A percentile compares a stretch with the other conserved stretches of the same genome.
These are phyloP conservation scores for Cranoglanis bouderius DNA, from an alignment of 2,113 vertebrate species.

Conservation along the genomic window DNA sequence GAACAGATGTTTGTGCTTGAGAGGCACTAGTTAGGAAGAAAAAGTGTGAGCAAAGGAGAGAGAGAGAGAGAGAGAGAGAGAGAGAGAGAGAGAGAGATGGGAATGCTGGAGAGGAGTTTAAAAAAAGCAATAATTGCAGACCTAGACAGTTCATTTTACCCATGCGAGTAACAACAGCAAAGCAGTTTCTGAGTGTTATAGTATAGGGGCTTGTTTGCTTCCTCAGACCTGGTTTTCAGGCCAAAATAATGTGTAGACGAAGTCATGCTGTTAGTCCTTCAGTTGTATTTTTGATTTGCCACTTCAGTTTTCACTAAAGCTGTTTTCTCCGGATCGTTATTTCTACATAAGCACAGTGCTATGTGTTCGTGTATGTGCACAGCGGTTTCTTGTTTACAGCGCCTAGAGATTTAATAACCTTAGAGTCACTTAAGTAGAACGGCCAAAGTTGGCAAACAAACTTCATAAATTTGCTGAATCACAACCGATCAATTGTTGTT, in stretches of 20 bases:
- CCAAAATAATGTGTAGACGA: slow-evolving; percentile 25
- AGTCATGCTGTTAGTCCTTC: slow-evolving; percentile 18
- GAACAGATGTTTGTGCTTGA: slow-evolving; percentile 48
- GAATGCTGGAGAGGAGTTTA: background rate
- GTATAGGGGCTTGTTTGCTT: slow-evolving; percentile 30
- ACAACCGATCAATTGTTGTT: slow-evolving; percentile 70
- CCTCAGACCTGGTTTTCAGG: slow-evolving; percentile 37
- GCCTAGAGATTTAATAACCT: slow-evolving; percentile 29
- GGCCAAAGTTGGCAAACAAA: slow-evolving; percentile 61
- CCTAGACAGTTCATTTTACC: slow-evolving; percentile 45
- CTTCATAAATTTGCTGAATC: slow-evolving; percentile 65
- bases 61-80: slow-evolving; percentile 18
- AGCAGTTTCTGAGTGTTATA: slow-evolving; percentile 39
- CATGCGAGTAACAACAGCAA: slow-evolving; percentile 36
- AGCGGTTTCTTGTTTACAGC: slow-evolving; percentile 3
- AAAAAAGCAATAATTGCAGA: slow-evolving; percentile 44
- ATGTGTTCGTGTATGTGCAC: slow-evolving; percentile 10
- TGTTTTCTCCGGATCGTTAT: slow-evolving; percentile 11
- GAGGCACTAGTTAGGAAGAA: slow-evolving; percentile 41
- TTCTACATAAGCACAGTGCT: background rate
- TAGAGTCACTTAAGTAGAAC: slow-evolving; percentile 22
- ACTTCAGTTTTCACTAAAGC: background rate
- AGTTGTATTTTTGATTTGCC: slow-evolving; percentile 19
- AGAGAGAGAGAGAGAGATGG: slow-evolving; percentile 10
- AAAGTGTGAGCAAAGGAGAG: slow-evolving; percentile 28